phyloP scores from a whole-genome alignment of 2,113 vertebrate species.

The Serilophus lunatus region DNA sequence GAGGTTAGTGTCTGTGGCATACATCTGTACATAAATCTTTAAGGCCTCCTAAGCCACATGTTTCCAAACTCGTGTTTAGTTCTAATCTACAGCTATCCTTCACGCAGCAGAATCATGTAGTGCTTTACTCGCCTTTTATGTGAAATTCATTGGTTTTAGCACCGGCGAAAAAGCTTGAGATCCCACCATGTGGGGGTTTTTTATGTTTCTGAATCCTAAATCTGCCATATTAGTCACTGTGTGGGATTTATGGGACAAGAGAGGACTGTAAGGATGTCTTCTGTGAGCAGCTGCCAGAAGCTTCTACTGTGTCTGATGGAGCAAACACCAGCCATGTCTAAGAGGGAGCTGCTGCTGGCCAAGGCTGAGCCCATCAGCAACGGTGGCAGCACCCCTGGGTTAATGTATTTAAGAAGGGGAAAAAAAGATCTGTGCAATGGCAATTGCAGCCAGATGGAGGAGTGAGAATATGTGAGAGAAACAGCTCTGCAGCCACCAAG shows the following conservation, averaged over 20 bases:
- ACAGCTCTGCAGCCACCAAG: background rate
- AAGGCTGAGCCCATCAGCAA: background rate
- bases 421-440: background rate
- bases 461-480: background rate
- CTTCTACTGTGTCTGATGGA: background rate
- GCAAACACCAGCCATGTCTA: background rate
- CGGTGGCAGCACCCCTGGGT: background rate
- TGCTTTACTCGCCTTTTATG: background rate
- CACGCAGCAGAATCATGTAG: accelerated
- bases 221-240: background rate
- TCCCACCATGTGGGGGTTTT: accelerated
- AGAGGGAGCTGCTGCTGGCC: background rate
- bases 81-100: background rate
- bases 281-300: background rate
- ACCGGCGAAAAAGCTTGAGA: background rate
- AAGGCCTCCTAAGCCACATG: background rate
- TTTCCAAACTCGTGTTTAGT: background rate
- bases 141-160: background rate
- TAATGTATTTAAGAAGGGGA: background rate
- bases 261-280: background rate
- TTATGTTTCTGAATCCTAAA: background rate
- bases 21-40: background rate
- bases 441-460: background rate
- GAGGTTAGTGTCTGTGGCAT: background rate
- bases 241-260: background rate